Evolutionary conservation across 1,140 invertebrate species (phyloP).

Genomic region (Propsilocerus akamusi): DNA sequence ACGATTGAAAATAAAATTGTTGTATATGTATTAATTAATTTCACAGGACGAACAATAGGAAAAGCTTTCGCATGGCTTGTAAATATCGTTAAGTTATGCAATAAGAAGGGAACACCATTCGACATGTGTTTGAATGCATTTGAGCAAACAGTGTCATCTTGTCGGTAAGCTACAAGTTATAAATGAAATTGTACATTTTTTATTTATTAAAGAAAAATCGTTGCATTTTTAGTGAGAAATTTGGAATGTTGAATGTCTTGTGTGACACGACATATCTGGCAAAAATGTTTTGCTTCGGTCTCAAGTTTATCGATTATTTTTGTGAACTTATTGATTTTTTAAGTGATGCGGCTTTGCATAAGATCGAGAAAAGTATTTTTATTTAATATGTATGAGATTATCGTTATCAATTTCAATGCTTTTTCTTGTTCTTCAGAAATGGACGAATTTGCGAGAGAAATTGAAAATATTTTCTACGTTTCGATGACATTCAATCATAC

Average conservation of each 20-base stretch:
- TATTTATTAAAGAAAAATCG: neutral
- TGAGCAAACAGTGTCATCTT: conserved; percentile 38
- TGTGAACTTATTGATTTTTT: conserved; percentile 43
- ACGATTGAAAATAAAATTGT: too few species aligned
- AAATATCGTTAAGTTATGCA: conserved; percentile 46
- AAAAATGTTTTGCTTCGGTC: conserved; percentile 38
- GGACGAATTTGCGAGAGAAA: conserved; percentile 32
- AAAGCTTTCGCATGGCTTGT: conserved; percentile 45
- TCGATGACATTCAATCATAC: conserved; percentile 44
- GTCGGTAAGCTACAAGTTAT: conserved; percentile 17
- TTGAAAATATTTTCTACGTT: conserved; percentile 44
- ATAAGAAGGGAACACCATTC: conserved; percentile 43
- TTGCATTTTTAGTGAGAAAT: conserved; percentile 17
- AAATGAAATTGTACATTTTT: neutral
- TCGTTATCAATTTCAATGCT: conserved; percentile 3
- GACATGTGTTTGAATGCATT: conserved; percentile 37
- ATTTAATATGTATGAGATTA: neutral
- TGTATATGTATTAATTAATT: neutral
- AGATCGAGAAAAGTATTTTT: conserved; percentile 36
- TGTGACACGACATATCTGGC: conserved; percentile 40
- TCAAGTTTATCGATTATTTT: conserved; percentile 42
- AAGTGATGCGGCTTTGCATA: conserved; percentile 34
- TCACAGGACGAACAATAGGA: conserved; percentile 25
- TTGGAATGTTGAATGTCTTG: conserved; percentile 32
- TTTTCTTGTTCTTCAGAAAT: conserved; percentile 30